Conservation (phyloP, 2,797 vertebrate genomes). For the Dromococcyx pavoninus region DNA sequence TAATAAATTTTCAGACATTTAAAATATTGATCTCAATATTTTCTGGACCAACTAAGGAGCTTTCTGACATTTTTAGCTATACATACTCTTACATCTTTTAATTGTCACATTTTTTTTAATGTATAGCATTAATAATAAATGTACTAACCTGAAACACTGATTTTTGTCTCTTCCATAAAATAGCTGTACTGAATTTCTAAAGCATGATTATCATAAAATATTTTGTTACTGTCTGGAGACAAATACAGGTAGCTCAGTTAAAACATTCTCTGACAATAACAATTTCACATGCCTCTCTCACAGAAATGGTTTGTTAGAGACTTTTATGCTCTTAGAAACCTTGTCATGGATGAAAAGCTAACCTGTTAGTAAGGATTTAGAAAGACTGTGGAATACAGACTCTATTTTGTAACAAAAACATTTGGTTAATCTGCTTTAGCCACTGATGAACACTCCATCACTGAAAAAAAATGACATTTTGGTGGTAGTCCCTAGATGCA, state of each 20-base stretch:
- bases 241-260: background rate
- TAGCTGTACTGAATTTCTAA: background rate
- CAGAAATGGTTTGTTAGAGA: background rate
- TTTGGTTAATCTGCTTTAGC: conserved; percentile 32
- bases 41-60: background rate
- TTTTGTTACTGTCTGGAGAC: background rate
- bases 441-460: background rate
- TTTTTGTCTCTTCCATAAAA: background rate
- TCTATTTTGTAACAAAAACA: conserved; percentile 15
- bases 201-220: background rate
- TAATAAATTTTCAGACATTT: background rate
- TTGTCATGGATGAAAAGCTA: conserved; percentile 33
- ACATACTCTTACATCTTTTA: background rate
- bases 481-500: background rate
- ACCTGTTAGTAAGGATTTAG: conserved; percentile 10
- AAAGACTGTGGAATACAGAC: background rate
- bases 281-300: background rate
- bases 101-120: background rate
- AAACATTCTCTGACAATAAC: background rate
- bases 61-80: background rate
- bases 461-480: background rate
- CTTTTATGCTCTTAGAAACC: background rate
- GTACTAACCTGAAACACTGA: background rate
- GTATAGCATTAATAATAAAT: background rate
- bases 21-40: background rate